phyloP scores from a whole-genome alignment of 2,797 vertebrate species.

The Malacoctenus gilli region DNA sequence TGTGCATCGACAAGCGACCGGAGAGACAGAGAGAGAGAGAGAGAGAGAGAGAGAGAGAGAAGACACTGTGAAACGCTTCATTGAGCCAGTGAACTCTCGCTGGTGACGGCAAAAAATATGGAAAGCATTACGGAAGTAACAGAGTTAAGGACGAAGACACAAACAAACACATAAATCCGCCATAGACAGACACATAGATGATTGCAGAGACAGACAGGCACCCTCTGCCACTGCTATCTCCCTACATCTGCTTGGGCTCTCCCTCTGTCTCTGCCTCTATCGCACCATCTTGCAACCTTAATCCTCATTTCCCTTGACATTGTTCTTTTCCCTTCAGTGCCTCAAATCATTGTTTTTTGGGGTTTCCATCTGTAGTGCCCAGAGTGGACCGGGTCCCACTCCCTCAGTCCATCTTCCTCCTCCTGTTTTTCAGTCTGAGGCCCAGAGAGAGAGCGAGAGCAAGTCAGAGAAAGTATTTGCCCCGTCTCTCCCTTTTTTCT shows the following conservation, averaged over 20 bases:
- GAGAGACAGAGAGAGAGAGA: constrained; percentile 29
- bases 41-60: constrained; percentile 29
- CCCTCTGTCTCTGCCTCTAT: constrained; percentile 26
- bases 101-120: constrained; percentile 74
- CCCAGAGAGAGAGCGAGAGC: constrained; percentile 41
- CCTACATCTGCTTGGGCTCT: constrained; percentile 48
- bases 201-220: constrained; percentile 76
- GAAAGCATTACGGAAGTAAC: constrained; percentile 82
- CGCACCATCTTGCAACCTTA: constrained; percentile 51
- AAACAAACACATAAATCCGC: constrained; percentile 85
- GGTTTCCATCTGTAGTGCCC: constrained; percentile 57
- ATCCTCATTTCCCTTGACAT: constrained; percentile 51
- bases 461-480: constrained; percentile 75
- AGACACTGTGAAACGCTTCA: constrained; percentile 36
- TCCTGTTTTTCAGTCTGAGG: constrained; percentile 69
- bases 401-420: constrained; percentile 50
- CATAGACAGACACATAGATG: constrained; percentile 70
- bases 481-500: constrained; percentile 67
- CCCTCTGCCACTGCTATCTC: constrained; percentile 68
- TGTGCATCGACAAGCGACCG: constrained; percentile 54
- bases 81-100: constrained; percentile 42
- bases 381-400: constrained; percentile 43
- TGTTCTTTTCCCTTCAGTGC: constrained; percentile 28
- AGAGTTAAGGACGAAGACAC: constrained; percentile 73
- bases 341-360: constrained; percentile 44